These are phyloP conservation scores for Petroica traversi DNA, from an alignment of 2,113 vertebrate genomes.

Conservation along the genomic window DNA sequence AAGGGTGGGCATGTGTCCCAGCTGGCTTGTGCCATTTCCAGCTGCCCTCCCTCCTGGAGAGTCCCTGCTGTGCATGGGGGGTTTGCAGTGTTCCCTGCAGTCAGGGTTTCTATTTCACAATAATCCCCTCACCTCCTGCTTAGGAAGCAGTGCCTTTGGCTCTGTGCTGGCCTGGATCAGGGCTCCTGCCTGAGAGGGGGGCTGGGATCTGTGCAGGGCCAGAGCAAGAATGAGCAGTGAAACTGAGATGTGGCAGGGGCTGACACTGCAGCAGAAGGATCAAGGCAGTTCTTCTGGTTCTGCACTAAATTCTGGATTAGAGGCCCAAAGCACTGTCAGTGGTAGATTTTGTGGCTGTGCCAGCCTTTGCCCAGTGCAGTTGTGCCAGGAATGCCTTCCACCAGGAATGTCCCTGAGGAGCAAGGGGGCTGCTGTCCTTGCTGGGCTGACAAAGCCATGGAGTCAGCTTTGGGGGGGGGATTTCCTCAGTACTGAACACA, in stretches of 20 bases:
- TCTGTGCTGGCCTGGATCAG: neutral
- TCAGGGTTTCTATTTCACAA: neutral
- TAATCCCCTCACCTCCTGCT: neutral
- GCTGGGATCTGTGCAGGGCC: neutral
- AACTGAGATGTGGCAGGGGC: neutral
- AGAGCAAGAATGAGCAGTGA: neutral
- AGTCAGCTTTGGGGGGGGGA: neutral
- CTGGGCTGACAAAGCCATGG: neutral
- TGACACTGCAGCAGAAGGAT: neutral
- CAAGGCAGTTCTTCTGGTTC: neutral
- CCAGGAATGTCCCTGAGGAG: neutral
- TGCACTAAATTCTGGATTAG: neutral
- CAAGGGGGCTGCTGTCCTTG: neutral
- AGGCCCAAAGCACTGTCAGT: neutral
- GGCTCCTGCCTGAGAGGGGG: neutral
- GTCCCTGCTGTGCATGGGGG: neutral
- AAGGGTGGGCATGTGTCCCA: neutral
- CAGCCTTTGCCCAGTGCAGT: no score
- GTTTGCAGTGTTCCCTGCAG: neutral
- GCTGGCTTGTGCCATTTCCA: accelerated
- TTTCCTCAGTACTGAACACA: neutral
- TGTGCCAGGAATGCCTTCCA: neutral
- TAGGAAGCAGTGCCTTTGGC: neutral
- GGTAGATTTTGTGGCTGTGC: neutral
- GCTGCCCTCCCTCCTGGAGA: neutral